Conservation (phyloP, 2,113 vertebrate species). For the Pholis gunnellus region DNA sequence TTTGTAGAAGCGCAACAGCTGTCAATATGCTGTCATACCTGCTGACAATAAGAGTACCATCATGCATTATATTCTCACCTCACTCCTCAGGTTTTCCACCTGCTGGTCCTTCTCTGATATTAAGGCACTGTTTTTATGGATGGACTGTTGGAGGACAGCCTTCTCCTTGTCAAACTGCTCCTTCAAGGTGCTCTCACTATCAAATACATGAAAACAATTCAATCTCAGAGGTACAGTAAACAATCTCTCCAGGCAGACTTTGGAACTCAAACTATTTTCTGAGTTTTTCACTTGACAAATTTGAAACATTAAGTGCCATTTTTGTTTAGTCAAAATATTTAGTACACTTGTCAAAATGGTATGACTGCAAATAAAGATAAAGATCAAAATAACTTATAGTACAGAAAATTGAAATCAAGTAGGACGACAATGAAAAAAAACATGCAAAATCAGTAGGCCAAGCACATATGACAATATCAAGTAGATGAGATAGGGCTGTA, state of each 20-base stretch:
- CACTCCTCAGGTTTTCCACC: conserved; percentile 89
- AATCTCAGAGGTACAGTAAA: not conserved
- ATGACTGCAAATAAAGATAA: not conserved
- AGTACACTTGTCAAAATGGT: not conserved
- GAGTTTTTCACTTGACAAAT: not conserved
- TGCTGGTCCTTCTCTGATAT: conserved; percentile 92
- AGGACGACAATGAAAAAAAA: not conserved
- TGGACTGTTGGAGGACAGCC: conserved; percentile 89
- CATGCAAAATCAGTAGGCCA: not conserved
- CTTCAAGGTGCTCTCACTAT: conserved; percentile 89
- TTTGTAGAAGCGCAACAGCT: not conserved
- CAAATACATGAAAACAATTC: conserved; percentile 36
- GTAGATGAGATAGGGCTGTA: not conserved
- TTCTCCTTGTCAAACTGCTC: conserved; percentile 91
- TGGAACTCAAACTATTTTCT: not conserved
- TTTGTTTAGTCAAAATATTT: not conserved
- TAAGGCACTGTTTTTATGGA: conserved; percentile 93
- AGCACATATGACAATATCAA: not conserved
- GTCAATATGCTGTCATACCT: not conserved
- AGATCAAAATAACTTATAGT: not conserved
- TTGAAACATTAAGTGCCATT: not conserved
- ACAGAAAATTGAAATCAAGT: not conserved
- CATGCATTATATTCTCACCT: conserved; percentile 80
- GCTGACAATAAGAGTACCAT: not conserved
- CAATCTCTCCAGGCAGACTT: not conserved